Base-by-base conservation (phyloP, 30 jellyfish, hydroid and myxozoan species). In the Nemopilema nomurai region DNA sequence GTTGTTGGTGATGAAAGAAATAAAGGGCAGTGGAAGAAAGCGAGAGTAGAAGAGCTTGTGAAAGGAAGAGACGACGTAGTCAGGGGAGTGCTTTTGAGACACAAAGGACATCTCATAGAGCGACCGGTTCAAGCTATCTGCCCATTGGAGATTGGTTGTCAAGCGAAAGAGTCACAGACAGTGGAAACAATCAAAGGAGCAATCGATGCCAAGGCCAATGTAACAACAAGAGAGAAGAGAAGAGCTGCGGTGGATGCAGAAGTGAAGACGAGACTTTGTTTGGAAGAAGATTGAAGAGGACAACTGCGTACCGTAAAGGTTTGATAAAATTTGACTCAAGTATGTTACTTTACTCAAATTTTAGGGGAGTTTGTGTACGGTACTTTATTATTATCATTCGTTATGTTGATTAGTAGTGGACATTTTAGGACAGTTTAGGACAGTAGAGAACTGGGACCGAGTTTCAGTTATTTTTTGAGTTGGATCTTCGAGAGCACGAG, bases 211-310 rank as follows among this genome's bases (percentile, higher is more conserved):
- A 71, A 76, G 62, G 51, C 51, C 50, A 64, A 79, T 29, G 28
- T 67, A 9, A 18, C 49, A 67, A 31, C 73, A 79, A n/a, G 49
- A 79, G 25, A 0, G 25, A 63, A 67, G 80, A 63, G 88, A 76
- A 76, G 85, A 76, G 85, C 85, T 13, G 85, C 85, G 49, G 70
- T 76, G 80, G 74, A 76, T 49, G 85, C 74, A 18, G 85, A 76
- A 76, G 51, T 24, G 70, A 64, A 79, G 88, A 67, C 88, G 30
- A 67, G 79, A 67, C 88, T 63, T 32, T 67, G 70, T 62, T 67
- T 62, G 49, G 73, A 67, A 31, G 78, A 79, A n/a, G 49, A 79
- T 19, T 22, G 25, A 63, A 67, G 80, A 63, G 88, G 81, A 28
- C 51, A 76, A 24, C 74, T 76, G 85, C 85, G 74, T 76, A 76